These are phyloP conservation scores for Noctua janthina DNA, from an alignment of 2,888 invertebrate genomes.

Conservation along the genomic window DNA sequence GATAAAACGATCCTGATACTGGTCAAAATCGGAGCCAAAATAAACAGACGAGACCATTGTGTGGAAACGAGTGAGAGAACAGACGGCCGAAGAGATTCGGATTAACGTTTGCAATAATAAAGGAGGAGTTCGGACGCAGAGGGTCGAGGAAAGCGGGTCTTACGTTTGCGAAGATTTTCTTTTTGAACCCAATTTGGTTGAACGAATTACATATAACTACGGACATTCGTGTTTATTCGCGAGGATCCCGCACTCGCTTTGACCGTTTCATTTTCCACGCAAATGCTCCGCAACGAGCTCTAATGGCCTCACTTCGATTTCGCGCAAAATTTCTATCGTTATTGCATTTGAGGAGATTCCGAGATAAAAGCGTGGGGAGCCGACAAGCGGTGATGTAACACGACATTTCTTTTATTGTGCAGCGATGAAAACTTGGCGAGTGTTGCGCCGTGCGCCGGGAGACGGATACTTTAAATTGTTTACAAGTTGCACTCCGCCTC, in stretches of 20 bases:
- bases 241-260: conserved; percentile 54
- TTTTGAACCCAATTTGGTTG: conserved; percentile 61
- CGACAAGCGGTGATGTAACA: conserved; percentile 41
- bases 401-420: conserved; percentile 51
- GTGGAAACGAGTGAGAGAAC: conserved; percentile 36
- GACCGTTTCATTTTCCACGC: conserved; percentile 67
- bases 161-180: conserved; percentile 62
- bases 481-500: conserved; percentile 26
- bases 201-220: conserved; percentile 63
- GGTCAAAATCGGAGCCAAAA: conserved; percentile 61
- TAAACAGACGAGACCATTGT: conserved; percentile 50
- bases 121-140: conserved; percentile 37
- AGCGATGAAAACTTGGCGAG: conserved; percentile 21
- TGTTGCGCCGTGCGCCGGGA: conserved; percentile 12
- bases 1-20: conserved; percentile 62
- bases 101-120: conserved; percentile 62
- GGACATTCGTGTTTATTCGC: conserved; percentile 65
- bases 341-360: conserved; percentile 56
- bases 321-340: conserved; percentile 63
- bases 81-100: conserved; percentile 43
- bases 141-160: conserved; percentile 43
- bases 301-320: conserved; percentile 67
- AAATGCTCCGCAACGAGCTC: conserved; percentile 61
- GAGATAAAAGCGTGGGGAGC: conserved; percentile 47
- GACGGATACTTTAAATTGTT: conserved; percentile 45